These are phyloP conservation scores for Leptarthrus brevirostris DNA, from an alignment of 2,888 invertebrate genomes.

Conservation along the genomic window DNA sequence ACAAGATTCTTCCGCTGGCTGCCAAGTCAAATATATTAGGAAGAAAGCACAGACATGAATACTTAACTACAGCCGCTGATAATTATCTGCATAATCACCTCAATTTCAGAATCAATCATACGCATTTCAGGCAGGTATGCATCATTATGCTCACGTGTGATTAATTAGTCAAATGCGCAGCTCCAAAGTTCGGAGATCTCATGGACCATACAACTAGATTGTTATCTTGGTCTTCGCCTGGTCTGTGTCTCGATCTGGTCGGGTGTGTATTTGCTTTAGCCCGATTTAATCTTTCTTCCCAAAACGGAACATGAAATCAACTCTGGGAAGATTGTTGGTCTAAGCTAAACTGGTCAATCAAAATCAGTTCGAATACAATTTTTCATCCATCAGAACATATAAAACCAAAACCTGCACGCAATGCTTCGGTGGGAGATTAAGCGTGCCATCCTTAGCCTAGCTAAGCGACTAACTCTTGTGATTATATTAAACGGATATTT, in stretches of 20 bases:
- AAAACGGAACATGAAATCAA: background rate
- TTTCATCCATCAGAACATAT: conserved; percentile 10
- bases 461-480: too few species aligned
- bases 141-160: conserved; percentile 27
- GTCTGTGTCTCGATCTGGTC: background rate
- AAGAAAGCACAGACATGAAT: background rate
- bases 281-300: background rate
- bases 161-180: conserved; percentile 37
- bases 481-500: too few species aligned
- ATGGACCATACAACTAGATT: background rate
- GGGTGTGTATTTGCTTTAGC: background rate
- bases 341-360: conserved; percentile 39
- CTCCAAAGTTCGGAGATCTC: conserved; percentile 1
- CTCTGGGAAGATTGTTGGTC: background rate
- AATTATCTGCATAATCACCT: conserved; percentile 32
- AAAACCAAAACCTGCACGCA: too few species aligned
- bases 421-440: too few species aligned
- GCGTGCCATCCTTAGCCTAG: too few species aligned
- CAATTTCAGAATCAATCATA: conserved; percentile 38
- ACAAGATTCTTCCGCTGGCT: background rate
- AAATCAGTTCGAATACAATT: conserved; percentile 28
- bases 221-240: conserved; percentile 24
- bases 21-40: background rate
- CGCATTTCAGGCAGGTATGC: conserved; percentile 16
- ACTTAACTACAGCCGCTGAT: background rate